Conservation (phyloP, 2,888 invertebrate genomes). For the Cantharis rufa region DNA sequence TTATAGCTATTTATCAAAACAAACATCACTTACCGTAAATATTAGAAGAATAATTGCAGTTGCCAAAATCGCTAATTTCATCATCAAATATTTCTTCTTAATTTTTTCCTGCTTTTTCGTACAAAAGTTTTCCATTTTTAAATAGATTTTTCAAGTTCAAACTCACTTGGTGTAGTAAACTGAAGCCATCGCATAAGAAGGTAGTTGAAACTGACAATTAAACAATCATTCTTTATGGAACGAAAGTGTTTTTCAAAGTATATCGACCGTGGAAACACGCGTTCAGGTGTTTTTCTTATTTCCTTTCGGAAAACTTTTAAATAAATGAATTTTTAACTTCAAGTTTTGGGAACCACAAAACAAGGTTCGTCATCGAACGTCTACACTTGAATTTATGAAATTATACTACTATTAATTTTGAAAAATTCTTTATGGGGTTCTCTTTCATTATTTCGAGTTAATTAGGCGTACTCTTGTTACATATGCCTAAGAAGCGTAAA, state of each 20-base stretch:
- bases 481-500: constrained; percentile 12
- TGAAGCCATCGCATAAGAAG: background rate
- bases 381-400: background rate
- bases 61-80: constrained; percentile 34
- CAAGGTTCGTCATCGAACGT: background rate
- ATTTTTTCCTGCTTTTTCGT: constrained; percentile 14
- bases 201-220: background rate
- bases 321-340: background rate
- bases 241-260: constrained; percentile 3
- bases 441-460: background rate
- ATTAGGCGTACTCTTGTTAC: constrained; percentile 9
- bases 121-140: background rate
- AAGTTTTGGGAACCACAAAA: background rate
- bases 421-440: background rate
- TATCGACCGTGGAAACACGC: background rate
- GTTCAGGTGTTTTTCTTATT: constrained; percentile 1
- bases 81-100: constrained; percentile 22
- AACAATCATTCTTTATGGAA: background rate
- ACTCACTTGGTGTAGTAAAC: background rate
- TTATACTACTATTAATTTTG: background rate
- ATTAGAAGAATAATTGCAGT: constrained; percentile 33
- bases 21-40: constrained; percentile 40
- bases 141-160: background rate
- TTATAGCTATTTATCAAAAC: background rate
- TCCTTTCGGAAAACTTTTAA: background rate